Base-by-base conservation (phyloP, 2,113 vertebrate genomes). In the Zootoca vivipara region DNA sequence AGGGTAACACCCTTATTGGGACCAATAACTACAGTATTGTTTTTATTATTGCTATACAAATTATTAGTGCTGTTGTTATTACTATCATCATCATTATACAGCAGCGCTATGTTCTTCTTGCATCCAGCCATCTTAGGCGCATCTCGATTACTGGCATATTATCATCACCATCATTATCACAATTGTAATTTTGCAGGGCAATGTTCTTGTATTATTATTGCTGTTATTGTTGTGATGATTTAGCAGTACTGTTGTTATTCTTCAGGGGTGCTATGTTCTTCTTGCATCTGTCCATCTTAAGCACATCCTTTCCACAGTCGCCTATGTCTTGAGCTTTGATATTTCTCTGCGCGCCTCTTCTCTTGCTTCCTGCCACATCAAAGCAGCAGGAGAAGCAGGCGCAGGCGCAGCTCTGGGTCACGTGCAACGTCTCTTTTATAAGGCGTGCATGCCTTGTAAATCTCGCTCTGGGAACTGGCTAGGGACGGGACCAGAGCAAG, bases 381-480 rank as follows among this genome's bases (percentile, higher is more conserved):
- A 46, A 82, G 64, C 33, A 3, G 8, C 33, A 3, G 1, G 2
- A 40, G 46, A 2, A 1, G 15, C 30, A 30, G 65, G 30, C 20
- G 58, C 72, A 67, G 13, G 15, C 3, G 8, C 58, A 67, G 58
- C 62, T 65, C 18, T 24, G 24, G 18, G 8, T 30, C n/a, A 13
- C 35, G 64, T 65, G 5, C 30, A 70, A 64, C 69, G 85, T 87
- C 82, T 84, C 85, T 7, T 62, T 67, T 40, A 13, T 85, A 40
- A 88, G 69, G 87, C 15, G 1, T 72, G 40, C 0, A 4, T 12
- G 33, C 2, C 38, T 79, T 83, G 56, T 86, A 92, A 96, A 95
- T 83, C 83, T 93, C 75, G 4, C 89, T 87, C 92, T 92, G 91
- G 94, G 91, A 89, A 89, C 56, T 26, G 58, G 24, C 62, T 69